Base-by-base conservation (phyloP, 2,113 vertebrate genomes). In the Anolis carolinensis region DNA sequence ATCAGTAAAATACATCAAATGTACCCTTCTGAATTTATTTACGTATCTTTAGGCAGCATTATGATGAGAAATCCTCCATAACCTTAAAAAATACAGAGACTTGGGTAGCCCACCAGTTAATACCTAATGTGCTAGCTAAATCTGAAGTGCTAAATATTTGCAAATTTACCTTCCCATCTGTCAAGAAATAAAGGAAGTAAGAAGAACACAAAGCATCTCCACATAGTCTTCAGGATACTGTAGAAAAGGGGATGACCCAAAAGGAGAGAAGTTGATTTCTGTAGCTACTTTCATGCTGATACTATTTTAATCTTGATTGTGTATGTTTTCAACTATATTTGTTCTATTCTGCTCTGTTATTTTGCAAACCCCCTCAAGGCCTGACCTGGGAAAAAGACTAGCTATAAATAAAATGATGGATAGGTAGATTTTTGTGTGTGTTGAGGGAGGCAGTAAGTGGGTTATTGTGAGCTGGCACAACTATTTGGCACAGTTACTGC, bases 41-140 rank as follows among this genome's bases (percentile, higher is more conserved):
- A 87, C 1, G 11, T 83, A 21, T 21, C 7, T 91, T 86, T 82
- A 81, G 79, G 62, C 62, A 23, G 11, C 27, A n/a, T 70, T 77
- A 82, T 71, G 72, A 82, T 87, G 62, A 76, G 75, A 81, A 82
- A 73, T 82, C 78, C 67, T 48, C 34, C 30, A 14, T 67, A 59
- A 89, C 21, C n/a, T 62, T 1, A 52, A 85, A 77, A n/a, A 79
- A 25, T 77, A 25, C 1, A 68, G 4, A 5, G 3, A 18, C 8
- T 1, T 1, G 25, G 4, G 18, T 76, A 2, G 34, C 44, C 1
- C 85, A 80, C 48, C 65, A 82, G 32, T 48, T 86, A 89, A 75
- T 55, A 89, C 84, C 1, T 91, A 20, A 85, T 86, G 81, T 3
- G 84, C 7, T 74, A 34, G 71, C 89, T 88, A 79, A n/a, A 87